Evolutionary conservation across 2,888 invertebrate species (phyloP), one percentile per base, ranked within the genome.

Genomic region (Lepas anatifera): DNA sequence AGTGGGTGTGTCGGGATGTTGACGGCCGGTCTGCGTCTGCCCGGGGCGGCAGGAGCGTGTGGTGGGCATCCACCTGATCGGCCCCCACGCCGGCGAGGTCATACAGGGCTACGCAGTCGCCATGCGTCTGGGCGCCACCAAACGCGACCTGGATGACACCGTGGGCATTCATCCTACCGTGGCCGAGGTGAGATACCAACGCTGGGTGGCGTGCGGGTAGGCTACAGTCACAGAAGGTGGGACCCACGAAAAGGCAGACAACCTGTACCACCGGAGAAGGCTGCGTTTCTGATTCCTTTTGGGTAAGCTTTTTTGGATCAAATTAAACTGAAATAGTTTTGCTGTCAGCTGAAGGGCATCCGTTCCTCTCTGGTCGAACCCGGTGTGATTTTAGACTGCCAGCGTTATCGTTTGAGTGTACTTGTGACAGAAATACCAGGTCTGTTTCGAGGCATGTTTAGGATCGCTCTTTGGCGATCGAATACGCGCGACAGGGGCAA

Each of bases 81-180:
- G 84, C 7, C 86, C 85, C 2, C 83, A 85, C 77, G 86, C 86
- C 63, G 86, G 85, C 1, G 86, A 86, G 77, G 80, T 87, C 27
- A 85, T 83, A 70, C 85, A 85, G 77, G 86, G 86, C n/a, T 86
- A 83, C 77, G 83, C 83, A 52, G 79, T 85, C 22, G 85, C 82
- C 3, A 75, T 86, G 73, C 83, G 81, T 75, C 77, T 82, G 70
- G 82, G 82, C 18, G 83, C 83, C 16, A 84, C 80, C 13, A 85
- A 83, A 75, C 76, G 78, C 6, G 83, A 85, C 75, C 83, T 86
- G 76, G 83, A 84, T 75, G 75, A 78, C 39, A 79, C 85, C 0
- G 80, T 86, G 68, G 86, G 85, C 67, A 85, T 87, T 73, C 86
- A 86, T 78, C 86, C 86, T 4, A 86, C 86, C 3, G 79, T 78